Evolutionary conservation across 2,888 invertebrate genomes (phyloP).

Genomic region (Ophonus ardosiacus): DNA sequence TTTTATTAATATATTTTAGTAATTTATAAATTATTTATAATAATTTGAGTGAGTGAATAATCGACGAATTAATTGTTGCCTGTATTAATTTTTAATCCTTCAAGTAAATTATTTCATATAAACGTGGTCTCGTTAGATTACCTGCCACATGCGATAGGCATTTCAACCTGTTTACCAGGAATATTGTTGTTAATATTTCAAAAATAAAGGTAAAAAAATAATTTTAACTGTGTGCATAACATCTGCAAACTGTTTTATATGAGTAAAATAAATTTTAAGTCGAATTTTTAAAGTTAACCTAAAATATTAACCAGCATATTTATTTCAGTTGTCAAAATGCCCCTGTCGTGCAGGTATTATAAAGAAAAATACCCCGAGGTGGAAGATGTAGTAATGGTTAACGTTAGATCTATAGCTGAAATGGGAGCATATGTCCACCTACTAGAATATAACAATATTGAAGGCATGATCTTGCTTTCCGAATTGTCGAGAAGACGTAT

Average conservation of each 20-base stretch:
- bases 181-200: slow-evolving; percentile 36
- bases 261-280: neutral
- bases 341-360: slow-evolving; percentile 97
- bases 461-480: slow-evolving; percentile 99
- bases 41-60: too few relatives aligned
- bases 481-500: slow-evolving; percentile 99
- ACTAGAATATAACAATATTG: slow-evolving; percentile 98
- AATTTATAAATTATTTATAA: too few relatives aligned
- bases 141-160: slow-evolving; percentile 56
- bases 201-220: slow-evolving; percentile 39
- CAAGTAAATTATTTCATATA: neutral
- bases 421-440: slow-evolving; percentile 99
- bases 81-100: too few relatives aligned
- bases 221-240: neutral
- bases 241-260: neutral
- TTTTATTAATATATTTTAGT: neutral
- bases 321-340: slow-evolving; percentile 80
- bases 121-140: slow-evolving; percentile 29
- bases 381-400: slow-evolving; percentile 99
- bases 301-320: slow-evolving; percentile 43
- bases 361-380: slow-evolving; percentile 98
- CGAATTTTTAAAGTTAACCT: slow-evolving; percentile 38
- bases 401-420: slow-evolving; percentile 98
- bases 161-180: slow-evolving; percentile 38
- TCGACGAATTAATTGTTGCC: too few relatives aligned